These are phyloP conservation scores for Stegostoma tigrinum DNA, from an alignment of 2,113 vertebrate species.

Conservation along the genomic window DNA sequence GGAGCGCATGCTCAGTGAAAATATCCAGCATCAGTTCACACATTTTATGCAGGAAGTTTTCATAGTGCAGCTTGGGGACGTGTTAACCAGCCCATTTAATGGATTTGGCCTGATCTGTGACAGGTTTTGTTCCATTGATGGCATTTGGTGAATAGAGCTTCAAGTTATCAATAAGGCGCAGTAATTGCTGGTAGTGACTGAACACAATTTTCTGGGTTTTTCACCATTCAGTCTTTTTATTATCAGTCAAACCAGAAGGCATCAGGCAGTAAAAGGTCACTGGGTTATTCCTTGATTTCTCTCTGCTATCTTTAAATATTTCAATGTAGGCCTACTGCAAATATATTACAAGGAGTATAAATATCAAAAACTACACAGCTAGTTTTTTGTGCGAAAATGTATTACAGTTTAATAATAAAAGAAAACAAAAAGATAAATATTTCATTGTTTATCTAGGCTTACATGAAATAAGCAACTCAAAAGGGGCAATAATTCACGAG, in stretches of 20 bases:
- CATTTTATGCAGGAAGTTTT: conserved; percentile 61
- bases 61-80: conserved; percentile 58
- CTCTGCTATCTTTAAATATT: conserved; percentile 41
- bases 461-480: background rate
- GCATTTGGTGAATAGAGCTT: conserved; percentile 60
- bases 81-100: conserved; percentile 71
- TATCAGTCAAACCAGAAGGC: conserved; percentile 53
- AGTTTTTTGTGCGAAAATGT: background rate
- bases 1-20: background rate
- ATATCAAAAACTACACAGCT: conserved; percentile 23
- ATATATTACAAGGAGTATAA: background rate
- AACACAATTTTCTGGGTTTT: conserved; percentile 52
- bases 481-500: background rate
- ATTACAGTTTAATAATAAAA: conserved; percentile 20
- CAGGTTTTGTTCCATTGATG: conserved; percentile 66
- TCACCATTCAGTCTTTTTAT: conserved; percentile 48
- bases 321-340: background rate
- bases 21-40: conserved; percentile 50
- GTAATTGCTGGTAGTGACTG: conserved; percentile 62
- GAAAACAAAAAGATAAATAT: conserved; percentile 16
- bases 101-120: conserved; percentile 67
- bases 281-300: conserved; percentile 48
- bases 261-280: conserved; percentile 52
- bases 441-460: background rate
- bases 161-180: conserved; percentile 71